Conservation (phyloP, 1,140 invertebrate genomes). For the Babylonia areolata region DNA sequence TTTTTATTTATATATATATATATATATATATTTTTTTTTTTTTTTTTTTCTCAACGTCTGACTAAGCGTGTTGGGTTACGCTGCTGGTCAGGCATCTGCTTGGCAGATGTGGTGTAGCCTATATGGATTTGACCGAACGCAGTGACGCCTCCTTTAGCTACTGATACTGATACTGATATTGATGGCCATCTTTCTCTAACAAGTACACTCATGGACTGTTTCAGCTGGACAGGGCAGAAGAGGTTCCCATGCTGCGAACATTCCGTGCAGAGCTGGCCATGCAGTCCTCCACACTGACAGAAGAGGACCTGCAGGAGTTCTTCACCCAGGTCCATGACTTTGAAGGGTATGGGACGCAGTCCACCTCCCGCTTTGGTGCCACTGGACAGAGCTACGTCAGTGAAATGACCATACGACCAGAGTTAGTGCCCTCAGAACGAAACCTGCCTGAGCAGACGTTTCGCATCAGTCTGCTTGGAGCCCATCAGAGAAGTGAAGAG, state of each 20-base stretch:
- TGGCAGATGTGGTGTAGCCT: too few relatives aligned
- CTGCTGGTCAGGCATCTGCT: too few relatives aligned
- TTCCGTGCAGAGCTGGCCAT: constrained; percentile 73
- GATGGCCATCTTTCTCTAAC: constrained; percentile 19
- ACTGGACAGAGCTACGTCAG: constrained; percentile 55
- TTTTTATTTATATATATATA: too few relatives aligned
- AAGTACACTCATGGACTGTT: constrained; percentile 58
- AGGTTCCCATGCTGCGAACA: constrained; percentile 69
- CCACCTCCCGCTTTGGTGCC: constrained; percentile 44
- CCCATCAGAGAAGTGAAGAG: not conserved
- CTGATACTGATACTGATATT: too few relatives aligned
- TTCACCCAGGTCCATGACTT: constrained; percentile 68
- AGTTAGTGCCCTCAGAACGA: constrained; percentile 36
- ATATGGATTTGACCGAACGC: too few relatives aligned
- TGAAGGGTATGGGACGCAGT: constrained; percentile 62
- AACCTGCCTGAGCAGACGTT: constrained; percentile 36
- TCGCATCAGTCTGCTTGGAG: constrained; percentile 32
- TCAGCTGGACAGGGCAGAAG: constrained; percentile 68
- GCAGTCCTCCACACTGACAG: constrained; percentile 69
- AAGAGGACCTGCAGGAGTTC: constrained; percentile 72
- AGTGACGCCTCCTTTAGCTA: too few relatives aligned
- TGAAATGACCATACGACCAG: constrained; percentile 20
- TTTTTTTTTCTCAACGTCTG: too few relatives aligned
- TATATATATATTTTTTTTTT: too few relatives aligned
- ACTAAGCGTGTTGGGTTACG: too few relatives aligned